Evolutionary conservation across 2,888 invertebrate genomes (phyloP), one percentile per base, ranked within the genome.

Genomic region (Glaucopsyche alexis): DNA sequence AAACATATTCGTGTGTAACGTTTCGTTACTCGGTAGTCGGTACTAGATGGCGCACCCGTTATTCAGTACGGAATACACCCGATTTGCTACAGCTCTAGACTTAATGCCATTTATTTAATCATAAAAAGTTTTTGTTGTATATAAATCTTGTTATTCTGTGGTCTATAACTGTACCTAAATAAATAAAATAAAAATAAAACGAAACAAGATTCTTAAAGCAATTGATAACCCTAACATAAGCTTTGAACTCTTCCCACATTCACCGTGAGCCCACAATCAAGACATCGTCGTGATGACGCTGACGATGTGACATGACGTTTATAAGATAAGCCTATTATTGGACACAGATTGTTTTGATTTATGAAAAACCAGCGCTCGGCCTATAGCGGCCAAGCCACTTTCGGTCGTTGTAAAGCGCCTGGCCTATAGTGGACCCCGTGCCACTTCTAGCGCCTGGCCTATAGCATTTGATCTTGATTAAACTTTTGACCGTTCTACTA

Each of bases 271-370:
- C 65, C 7, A 42, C 66, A 66, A 67, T 67, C 42, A 72, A 72
- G 67, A 40, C 72, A 29, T 67, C 66, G 50, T 19, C 29, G 19
- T 14, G 71, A 60, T 60, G 71, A 40, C 55, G 71, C 42, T 55
- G 55, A 19, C 19, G 71, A 50, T 42, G 66, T 40, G 65, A 72
- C 72, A 72, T 72, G 72, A 65, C 72, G 50, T 50, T 72, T 72
- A 72, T 64, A 72, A 72, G 72, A 72, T 69, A 69, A 69, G 69
- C 49, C 49, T 69, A 49, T 29, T 69, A 49, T 11, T 29, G 47
- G 19, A 19, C 49, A 16, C 0, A 29, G 29, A 69, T 29, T 45
- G 19, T 45, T 67, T 67, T 67, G 67, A 67, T 67, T 67, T 67
- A 45, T 67, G 45, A 67, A 67, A 67, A 67, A 19, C 42, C 9